A percentile compares a stretch with the other conserved stretches of the same genome.
Evolutionary conservation across 1,140 invertebrate genomes (phyloP).

Genomic region (Drosophila setifemur): DNA sequence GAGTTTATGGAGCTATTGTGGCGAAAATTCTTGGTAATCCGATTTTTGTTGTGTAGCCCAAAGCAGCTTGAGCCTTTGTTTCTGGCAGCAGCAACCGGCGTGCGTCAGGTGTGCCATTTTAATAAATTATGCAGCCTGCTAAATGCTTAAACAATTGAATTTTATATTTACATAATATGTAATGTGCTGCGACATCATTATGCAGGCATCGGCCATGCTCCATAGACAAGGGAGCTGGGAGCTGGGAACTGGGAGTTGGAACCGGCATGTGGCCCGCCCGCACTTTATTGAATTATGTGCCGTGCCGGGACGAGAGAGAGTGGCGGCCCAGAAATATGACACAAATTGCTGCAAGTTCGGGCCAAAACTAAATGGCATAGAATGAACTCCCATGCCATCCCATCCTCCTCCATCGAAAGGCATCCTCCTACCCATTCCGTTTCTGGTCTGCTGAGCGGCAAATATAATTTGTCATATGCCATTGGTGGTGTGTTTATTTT

Average conservation of each 20-base stretch:
- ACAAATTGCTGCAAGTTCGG: conserved; percentile 58
- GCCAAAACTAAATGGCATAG: conserved; percentile 39
- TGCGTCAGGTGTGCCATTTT: conserved; percentile 80
- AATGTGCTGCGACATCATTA: conserved; percentile 81
- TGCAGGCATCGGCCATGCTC: conserved; percentile 37
- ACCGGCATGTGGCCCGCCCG: conserved; percentile 37
- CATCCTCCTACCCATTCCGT: not conserved
- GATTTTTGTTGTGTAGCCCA: not conserved
- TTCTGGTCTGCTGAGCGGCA: conserved; percentile 11
- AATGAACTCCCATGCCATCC: no score
- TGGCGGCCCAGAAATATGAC: conserved; percentile 67
- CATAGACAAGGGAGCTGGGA: not conserved
- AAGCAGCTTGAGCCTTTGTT: conserved; percentile 33
- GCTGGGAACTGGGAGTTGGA: not conserved
- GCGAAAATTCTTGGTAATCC: not conserved
- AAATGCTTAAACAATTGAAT: conserved; percentile 81
- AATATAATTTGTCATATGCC: conserved; percentile 37
- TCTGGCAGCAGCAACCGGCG: conserved; percentile 57
- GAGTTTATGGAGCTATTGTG: no score
- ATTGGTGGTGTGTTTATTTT: conserved; percentile 31
- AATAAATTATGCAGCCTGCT: conserved; percentile 80
- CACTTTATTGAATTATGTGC: conserved; percentile 73
- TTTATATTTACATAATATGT: conserved; percentile 81
- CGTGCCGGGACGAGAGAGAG: conserved; percentile 25
- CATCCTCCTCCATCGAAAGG: not conserved